Percentiles rank a stretch among this genome's conserved stretches.
These are phyloP conservation scores for Rhabdomys pumilio DNA, from an alignment of 2,797 vertebrate species.

Conservation along the genomic window DNA sequence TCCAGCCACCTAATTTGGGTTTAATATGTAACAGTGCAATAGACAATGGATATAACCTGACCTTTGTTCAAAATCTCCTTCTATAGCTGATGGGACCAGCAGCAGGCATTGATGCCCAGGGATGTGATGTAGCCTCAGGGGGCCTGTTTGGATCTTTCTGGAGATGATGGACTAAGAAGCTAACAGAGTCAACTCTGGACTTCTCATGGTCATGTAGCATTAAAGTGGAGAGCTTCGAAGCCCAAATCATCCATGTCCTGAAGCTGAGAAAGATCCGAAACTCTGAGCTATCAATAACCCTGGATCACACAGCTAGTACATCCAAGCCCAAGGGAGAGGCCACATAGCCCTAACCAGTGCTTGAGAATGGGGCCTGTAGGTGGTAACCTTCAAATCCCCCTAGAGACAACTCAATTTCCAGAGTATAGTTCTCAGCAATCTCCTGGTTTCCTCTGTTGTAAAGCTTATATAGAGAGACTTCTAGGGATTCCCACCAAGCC, in stretches of 20 bases:
- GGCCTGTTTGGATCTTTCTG: background rate
- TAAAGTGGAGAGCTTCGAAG: background rate
- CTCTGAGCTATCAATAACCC: background rate
- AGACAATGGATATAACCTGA: background rate
- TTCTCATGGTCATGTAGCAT: background rate
- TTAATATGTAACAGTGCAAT: background rate
- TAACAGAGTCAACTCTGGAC: background rate
- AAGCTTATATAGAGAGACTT: background rate
- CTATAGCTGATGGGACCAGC: background rate
- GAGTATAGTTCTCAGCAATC: background rate
- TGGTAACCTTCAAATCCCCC: background rate
- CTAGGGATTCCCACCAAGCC: background rate
- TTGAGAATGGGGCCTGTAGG: background rate
- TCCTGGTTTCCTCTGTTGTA: background rate
- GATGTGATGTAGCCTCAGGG: background rate
- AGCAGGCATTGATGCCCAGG: background rate
- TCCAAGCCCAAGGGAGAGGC: background rate
- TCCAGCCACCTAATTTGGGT: background rate
- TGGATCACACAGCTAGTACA: accelerated
- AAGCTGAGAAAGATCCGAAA: background rate
- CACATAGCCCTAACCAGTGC: background rate
- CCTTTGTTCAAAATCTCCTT: background rate
- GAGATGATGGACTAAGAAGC: background rate
- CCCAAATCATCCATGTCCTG: accelerated
- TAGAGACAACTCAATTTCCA: background rate